Evolutionary conservation across 2,113 vertebrate genomes (phyloP).

Genomic region (Pica pica): DNA sequence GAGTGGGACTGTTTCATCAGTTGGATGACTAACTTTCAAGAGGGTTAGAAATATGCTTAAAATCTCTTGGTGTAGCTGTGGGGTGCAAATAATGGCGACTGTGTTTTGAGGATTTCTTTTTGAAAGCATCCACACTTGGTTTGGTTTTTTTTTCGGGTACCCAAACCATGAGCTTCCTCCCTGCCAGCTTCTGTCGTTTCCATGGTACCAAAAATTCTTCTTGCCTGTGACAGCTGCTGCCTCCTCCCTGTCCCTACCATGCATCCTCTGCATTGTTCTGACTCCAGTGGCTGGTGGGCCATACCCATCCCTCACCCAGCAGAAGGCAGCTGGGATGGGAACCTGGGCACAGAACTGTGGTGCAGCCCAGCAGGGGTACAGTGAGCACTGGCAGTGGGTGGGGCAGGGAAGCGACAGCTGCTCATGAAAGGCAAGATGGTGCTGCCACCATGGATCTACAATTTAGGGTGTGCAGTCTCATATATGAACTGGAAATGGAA

Average conservation of each 20-base stretch:
- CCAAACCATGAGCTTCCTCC: background rate
- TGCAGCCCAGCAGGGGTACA: background rate
- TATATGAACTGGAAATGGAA: background rate
- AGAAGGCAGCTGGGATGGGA: background rate
- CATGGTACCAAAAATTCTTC: background rate
- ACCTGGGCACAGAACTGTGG: background rate
- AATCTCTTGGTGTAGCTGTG: background rate
- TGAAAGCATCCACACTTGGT: background rate
- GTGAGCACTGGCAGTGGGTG: background rate
- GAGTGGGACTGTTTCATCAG: background rate
- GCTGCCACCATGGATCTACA: background rate
- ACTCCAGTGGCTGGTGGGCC: background rate
- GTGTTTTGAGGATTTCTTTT: background rate
- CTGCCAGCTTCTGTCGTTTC: background rate
- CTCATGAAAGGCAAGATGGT: background rate
- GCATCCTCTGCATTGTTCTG: background rate
- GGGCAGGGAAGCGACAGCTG: background rate
- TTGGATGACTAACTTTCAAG: background rate
- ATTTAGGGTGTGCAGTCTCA: background rate
- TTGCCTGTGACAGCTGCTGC: background rate
- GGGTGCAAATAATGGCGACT: background rate
- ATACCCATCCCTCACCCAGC: background rate
- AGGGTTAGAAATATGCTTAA: background rate
- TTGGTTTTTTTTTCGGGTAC: background rate
- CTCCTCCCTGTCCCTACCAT: background rate